phyloP scores from a whole-genome alignment of 1,140 invertebrate species.

The Aphidius gifuensis region DNA sequence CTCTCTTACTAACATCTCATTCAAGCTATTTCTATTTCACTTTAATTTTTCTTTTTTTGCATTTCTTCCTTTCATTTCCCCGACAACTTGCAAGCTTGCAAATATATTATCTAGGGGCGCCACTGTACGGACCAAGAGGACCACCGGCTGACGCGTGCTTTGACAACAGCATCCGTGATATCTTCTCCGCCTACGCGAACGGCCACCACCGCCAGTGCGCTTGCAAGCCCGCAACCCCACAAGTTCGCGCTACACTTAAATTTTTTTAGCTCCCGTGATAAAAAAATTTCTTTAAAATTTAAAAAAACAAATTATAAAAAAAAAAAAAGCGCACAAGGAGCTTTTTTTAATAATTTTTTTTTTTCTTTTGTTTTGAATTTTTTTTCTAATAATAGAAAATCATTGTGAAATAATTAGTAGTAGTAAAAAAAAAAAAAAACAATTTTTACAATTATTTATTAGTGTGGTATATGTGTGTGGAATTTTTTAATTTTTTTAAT shows the following conservation, averaged over 20 bases:
- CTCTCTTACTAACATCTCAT: constrained; percentile 6
- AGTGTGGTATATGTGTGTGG: too few species aligned
- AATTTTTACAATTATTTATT: too few species aligned
- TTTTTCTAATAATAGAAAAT: too few species aligned
- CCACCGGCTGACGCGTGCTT: constrained; percentile 45
- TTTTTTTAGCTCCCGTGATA: constrained; percentile 27
- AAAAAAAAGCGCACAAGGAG: constrained; percentile 34
- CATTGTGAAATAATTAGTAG: too few species aligned
- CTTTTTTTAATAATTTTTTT: constrained; percentile 1
- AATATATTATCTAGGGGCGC: constrained; percentile 42
- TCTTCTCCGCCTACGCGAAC: constrained; percentile 51
- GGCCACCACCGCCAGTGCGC: constrained; percentile 52
- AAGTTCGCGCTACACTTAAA: constrained; percentile 54
- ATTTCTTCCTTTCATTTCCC: constrained; percentile 15
- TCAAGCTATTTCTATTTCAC: constrained; percentile 14
- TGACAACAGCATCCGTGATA: constrained; percentile 53
- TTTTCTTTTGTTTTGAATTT: too few species aligned
- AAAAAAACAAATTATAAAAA: too few species aligned
- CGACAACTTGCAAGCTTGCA: constrained; percentile 38
- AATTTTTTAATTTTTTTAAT: too few species aligned
- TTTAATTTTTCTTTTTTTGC: constrained; percentile 19
- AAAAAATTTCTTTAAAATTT: too few species aligned
- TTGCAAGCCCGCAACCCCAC: constrained; percentile 56
- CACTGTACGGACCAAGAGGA: constrained; percentile 46
- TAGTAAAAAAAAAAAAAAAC: too few species aligned